Evolutionary conservation across 2,797 vertebrate species (phyloP), one percentile per base, ranked within the genome.

Genomic region (Parauchenoglanis punctatus): DNA sequence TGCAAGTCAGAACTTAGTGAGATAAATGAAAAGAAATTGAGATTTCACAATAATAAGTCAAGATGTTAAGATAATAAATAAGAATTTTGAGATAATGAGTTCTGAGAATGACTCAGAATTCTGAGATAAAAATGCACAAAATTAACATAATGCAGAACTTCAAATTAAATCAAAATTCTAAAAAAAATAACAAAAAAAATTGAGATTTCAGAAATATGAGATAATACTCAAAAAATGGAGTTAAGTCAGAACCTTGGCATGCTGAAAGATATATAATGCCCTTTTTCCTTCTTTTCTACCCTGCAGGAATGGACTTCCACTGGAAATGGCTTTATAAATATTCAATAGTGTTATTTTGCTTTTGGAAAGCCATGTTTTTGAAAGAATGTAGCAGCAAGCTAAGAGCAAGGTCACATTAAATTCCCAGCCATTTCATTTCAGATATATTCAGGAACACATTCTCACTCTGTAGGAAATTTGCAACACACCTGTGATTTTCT

Each of bases 391-490:
- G 20, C 58, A 44, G 18, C 11, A 61, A 61, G 20, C 31, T 17
- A 61, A 81, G 67, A 20, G 44, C 81, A 82, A 65, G 44, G 59
- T 52, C 44, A 31, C 3, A 49, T 67, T 20, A 65, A 82, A 82
- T 67, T 6, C 25, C n/a, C 44, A 52, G 25, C 25, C 44, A 67
- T 25, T 81, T 63, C 23, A n/a, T 7, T 49, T 28, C 18, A 20
- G 15, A 65, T 52, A 15, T 52, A 52, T 46, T 49, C 25, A 31
- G 44, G 1, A 44, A 67, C 44, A 82, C 81, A 67, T 28, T 82
- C 44, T 11, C 15, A 52, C 44, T 49, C 59, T 17, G 59, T n/a
- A 46, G 23, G 59, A 65, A 82, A 82, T 65, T 31, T 65, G 80
- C 17, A 20, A 67, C 17, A 49, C 44, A 35, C 18, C 17, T 20